Conservation (phyloP, 2,797 vertebrate genomes). For the Erpetoichthys calabaricus region DNA sequence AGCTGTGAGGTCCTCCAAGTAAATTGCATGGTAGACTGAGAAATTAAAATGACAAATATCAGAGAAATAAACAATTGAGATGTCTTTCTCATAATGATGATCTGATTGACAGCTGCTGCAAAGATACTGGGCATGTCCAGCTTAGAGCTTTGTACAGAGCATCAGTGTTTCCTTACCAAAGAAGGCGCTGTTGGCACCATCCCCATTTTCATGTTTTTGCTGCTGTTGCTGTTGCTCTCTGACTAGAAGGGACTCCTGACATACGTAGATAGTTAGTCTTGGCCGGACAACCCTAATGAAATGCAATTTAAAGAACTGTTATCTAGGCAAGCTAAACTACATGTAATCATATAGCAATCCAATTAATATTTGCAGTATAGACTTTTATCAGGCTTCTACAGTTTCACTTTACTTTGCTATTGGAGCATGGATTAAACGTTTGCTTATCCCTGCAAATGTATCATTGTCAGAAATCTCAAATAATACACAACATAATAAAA, state of each 20-base stretch:
- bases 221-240: constrained; percentile 59
- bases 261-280: constrained; percentile 87
- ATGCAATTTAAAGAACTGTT: constrained; percentile 1
- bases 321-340: not conserved
- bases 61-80: no score
- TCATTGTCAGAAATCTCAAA: no score
- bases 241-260: constrained; percentile 80
- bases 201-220: constrained; percentile 77
- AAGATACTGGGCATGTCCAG: not conserved
- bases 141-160: not conserved
- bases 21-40: constrained; percentile 92
- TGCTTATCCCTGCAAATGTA: no score
- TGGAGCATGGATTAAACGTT: no score
- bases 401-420: no score
- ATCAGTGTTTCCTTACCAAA: constrained; percentile 53
- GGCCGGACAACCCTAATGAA: constrained; percentile 71
- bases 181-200: constrained; percentile 65
- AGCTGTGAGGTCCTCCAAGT: constrained; percentile 79
- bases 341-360: no score
- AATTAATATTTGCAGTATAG: no score
- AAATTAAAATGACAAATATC: not conserved
- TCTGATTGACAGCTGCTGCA: not conserved
- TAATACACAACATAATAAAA: no score
- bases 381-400: no score
- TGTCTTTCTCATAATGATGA: no score